Percentiles rank a stretch among this genome's conserved stretches.
Conservation (phyloP, 2,888 invertebrate genomes). For the Xestia ashworthii region DNA sequence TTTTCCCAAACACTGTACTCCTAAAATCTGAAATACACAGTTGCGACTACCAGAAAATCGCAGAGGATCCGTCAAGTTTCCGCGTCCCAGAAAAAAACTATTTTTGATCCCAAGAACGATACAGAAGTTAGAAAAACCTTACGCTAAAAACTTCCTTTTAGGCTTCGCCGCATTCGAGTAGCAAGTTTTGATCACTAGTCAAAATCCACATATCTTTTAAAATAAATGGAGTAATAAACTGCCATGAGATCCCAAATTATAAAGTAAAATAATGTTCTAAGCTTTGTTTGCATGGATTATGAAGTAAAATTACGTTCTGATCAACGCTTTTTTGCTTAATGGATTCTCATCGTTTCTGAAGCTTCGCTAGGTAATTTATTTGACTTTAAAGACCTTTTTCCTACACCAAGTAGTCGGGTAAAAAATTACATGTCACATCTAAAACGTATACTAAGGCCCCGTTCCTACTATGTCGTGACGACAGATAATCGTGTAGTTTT, state of each 20-base stretch:
- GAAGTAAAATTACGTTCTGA: background rate
- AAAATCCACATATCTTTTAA: no score
- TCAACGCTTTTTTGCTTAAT: background rate
- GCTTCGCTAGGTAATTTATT: background rate
- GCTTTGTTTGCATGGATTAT: no score
- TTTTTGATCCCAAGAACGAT: background rate
- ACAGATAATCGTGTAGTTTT: no score
- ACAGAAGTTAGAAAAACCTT: background rate
- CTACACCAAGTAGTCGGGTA: background rate
- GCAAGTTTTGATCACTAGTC: no score
- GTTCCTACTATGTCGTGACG: no score
- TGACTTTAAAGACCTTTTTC: background rate
- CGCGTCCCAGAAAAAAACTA: background rate
- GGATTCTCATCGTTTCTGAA: background rate
- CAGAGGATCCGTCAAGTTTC: background rate
- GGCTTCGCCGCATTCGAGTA: no score
- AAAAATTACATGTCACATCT: background rate
- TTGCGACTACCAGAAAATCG: background rate
- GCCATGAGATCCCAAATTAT: background rate
- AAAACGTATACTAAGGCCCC: conserved; percentile 3
- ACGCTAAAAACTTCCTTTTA: no score
- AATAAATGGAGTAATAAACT: background rate
- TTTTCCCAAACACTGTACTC: background rate
- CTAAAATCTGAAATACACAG: background rate
- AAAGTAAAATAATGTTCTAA: background rate